These are phyloP conservation scores for Crenuchus spilurus DNA, from an alignment of 2,797 vertebrate species.

Conservation along the genomic window DNA sequence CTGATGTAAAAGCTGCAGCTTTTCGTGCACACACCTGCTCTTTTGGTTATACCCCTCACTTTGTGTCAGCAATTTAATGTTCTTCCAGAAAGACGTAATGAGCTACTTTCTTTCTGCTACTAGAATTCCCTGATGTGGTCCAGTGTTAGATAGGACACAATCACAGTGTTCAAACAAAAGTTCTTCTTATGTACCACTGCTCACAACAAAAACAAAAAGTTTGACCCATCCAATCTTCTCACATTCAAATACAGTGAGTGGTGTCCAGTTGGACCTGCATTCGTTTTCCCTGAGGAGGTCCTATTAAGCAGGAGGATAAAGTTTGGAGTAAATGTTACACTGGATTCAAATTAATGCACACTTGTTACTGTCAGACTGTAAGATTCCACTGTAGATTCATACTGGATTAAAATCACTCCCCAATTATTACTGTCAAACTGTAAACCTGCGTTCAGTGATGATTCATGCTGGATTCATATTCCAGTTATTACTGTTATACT, in stretches of 20 bases:
- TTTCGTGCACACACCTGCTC: constrained; percentile 49
- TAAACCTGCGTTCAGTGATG: background rate
- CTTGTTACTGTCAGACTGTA: background rate
- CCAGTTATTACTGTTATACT: no score
- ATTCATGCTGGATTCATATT: background rate
- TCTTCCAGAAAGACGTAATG: constrained; percentile 45
- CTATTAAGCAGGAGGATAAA: no score
- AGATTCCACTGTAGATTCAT: background rate
- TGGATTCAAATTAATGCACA: background rate
- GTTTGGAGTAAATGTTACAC: no score
- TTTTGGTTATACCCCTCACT: constrained; percentile 52
- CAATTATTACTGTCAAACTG: background rate
- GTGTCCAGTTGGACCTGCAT: no score
- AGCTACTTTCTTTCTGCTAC: constrained; percentile 16
- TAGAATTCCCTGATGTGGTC: background rate
- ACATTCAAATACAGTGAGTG: no score
- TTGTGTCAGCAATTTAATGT: constrained; percentile 68
- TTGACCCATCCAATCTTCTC: no score
- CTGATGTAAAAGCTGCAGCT: constrained; percentile 52
- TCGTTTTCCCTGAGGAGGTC: no score
- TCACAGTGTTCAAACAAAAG: background rate
- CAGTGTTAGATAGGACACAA: background rate
- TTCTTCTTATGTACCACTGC: no score
- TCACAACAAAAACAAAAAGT: no score
- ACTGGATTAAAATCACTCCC: background rate